Evolutionary conservation across 1,140 invertebrate genomes (phyloP).

Genomic region (Plectrocnemia conspersa): DNA sequence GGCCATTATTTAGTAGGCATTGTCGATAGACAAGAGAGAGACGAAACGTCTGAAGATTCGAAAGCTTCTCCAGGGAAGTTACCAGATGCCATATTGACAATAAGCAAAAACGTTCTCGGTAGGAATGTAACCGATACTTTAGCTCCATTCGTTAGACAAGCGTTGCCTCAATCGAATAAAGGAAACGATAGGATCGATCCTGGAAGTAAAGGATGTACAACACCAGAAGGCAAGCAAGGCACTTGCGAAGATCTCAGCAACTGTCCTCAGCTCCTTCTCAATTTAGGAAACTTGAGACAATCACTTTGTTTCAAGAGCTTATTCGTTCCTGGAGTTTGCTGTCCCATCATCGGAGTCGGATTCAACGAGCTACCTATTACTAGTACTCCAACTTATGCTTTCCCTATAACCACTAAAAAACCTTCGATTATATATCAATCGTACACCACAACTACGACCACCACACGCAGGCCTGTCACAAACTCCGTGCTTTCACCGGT

Average conservation of each 20-base stretch:
- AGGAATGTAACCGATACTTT: conserved; percentile 75
- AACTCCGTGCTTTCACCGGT: conserved; percentile 30
- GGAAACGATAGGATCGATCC: conserved; percentile 16
- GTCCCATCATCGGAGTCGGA: conserved; percentile 56
- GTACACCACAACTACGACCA: conserved; percentile 45
- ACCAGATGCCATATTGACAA: conserved; percentile 69
- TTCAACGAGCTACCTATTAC: conserved; percentile 42
- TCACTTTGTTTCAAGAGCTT: conserved; percentile 88
- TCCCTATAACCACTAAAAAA: conserved; percentile 47
- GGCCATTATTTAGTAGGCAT: conserved; percentile 79
- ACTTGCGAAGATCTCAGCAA: conserved; percentile 83
- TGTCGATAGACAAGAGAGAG: conserved; percentile 51
- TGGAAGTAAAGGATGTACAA: conserved; percentile 61
- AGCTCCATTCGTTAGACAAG: conserved; percentile 65
- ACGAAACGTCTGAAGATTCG: conserved; percentile 44
- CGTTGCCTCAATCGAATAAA: conserved; percentile 50
- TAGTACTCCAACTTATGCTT: conserved; percentile 34
- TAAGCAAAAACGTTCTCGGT: conserved; percentile 75
- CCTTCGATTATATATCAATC: conserved; percentile 38
- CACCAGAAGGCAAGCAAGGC: conserved; percentile 72
- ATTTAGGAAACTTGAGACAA: conserved; percentile 74
- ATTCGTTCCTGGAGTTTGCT: conserved; percentile 88
- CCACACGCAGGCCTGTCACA: conserved; percentile 38
- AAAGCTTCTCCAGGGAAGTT: too few species aligned
- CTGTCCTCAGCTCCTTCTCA: conserved; percentile 80